Evolutionary conservation across 53 echinoderm and acorn worm genomes (phyloP).

Genomic region (Temnopleurus reevesii): DNA sequence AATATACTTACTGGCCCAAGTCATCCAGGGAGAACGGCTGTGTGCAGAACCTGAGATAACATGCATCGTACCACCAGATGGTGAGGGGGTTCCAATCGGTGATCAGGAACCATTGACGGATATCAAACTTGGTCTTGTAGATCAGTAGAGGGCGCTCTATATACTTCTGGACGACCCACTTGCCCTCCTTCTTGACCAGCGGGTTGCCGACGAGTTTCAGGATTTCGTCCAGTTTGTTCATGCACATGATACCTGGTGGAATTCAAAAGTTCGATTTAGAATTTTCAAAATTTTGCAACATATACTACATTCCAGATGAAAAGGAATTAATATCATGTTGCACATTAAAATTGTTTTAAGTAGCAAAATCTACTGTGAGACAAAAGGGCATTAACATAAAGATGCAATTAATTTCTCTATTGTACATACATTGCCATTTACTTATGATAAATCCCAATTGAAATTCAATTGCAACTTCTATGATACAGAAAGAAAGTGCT

Average conservation of each 20-base stretch:
- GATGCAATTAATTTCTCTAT: too few species aligned
- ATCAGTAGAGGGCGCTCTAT: slow-evolving; percentile 98
- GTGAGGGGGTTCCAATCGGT: slow-evolving; percentile 99
- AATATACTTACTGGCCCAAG: slow-evolving; percentile 8
- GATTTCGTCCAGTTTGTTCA: slow-evolving; percentile 93
- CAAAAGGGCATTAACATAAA: too few species aligned
- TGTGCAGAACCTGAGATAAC: slow-evolving; percentile 92
- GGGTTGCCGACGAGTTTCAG: slow-evolving; percentile 91
- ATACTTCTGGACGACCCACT: slow-evolving; percentile 98
- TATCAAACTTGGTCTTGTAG: slow-evolving; percentile 97
- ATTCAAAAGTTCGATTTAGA: too few species aligned
- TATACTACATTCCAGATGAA: too few species aligned
- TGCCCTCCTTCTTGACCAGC: slow-evolving; percentile 88
- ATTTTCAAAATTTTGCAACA: too few species aligned
- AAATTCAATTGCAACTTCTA: too few species aligned
- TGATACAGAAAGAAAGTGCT: too few species aligned
- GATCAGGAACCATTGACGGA: slow-evolving; percentile 98
- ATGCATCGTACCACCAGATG: slow-evolving; percentile 87
- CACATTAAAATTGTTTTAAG: too few species aligned
- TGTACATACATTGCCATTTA: too few species aligned
- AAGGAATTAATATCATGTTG: too few species aligned
- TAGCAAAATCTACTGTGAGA: too few species aligned
- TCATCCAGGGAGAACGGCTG: slow-evolving; percentile 85
- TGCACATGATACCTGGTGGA: slow-evolving; percentile 86
- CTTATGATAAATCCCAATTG: too few species aligned